Base-by-base conservation (phyloP, 1,140 invertebrate species). In the Drosophila nigrodunni region DNA sequence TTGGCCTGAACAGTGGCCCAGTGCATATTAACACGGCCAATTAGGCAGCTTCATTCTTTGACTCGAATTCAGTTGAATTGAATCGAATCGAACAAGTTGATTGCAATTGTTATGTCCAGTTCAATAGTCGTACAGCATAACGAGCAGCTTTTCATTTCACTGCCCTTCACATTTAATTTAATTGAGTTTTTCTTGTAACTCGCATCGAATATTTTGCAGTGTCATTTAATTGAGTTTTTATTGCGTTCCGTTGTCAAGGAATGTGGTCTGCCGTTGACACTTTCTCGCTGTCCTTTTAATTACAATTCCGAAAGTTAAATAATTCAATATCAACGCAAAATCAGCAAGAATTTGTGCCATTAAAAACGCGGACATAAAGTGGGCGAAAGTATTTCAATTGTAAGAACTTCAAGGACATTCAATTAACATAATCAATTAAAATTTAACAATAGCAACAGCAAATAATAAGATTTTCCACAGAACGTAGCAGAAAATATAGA, bases 161-260 rank as follows among this genome's bases (percentile, higher is more conserved):
- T 46, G 49, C 50, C 7, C 7, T 67, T 55, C 25, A 67, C 55
- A 13, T 2, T 54, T 7, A 54, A 60, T 68, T 76, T 55, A 72
- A 76, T 76, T 70, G 52, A 58, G 37, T 44, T 64, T 64, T 70
- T 5, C 47, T 44, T 57, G 18, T 57, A 47, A 60, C 21, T 18
- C n/a, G 9, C 49, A 60, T 49, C 41, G 39, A 39, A 30, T 15
- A 21, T 57, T 66, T 58, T 66, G 44, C 44, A 54, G 41, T 64
- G 44, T n/a, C 2, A 10, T 61, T 72, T 73, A 77, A 79, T 76
- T 76, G 62, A 43, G 58, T 55, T 76, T 76, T 75, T 66, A 74
- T 70, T 66, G 11, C 15, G 30, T 18, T 50, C 15, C 37, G n/a
- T 35, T 54, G 4, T 35, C 50, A 18, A n/a, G 7, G 49, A 37